phyloP scores from a whole-genome alignment of 2,888 invertebrate genomes.

The Blomia tropicalis region DNA sequence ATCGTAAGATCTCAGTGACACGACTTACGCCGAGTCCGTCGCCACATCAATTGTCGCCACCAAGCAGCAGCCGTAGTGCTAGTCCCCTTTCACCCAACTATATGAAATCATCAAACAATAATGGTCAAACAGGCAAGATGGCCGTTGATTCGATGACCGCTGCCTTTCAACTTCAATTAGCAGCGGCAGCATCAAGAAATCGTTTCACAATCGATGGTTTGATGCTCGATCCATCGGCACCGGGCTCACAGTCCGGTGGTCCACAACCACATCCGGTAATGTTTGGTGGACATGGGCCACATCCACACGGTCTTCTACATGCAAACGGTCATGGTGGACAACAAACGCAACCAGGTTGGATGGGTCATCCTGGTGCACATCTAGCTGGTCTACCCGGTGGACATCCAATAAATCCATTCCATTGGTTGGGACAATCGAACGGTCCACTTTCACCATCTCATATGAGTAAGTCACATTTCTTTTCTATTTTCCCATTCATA shows the following conservation, averaged over 20 bases:
- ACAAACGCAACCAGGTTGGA: background rate
- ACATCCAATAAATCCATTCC: slow-evolving; percentile 9
- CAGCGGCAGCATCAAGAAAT: slow-evolving; percentile 3
- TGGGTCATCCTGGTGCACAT: background rate
- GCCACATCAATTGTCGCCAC: slow-evolving; percentile 15
- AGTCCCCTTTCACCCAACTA: slow-evolving; percentile 6
- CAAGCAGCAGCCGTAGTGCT: slow-evolving; percentile 5
- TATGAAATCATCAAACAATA: background rate
- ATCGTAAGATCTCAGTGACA: slow-evolving; percentile 6
- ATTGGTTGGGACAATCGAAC: background rate
- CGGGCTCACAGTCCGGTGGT: background rate
- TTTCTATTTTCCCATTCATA: background rate
- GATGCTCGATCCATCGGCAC: background rate
- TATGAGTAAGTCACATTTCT: slow-evolving; percentile 6
- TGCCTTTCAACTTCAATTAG: slow-evolving; percentile 12
- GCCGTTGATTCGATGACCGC: background rate
- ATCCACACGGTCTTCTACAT: background rate
- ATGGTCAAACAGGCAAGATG: background rate
- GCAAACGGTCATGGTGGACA: background rate
- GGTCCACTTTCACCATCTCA: slow-evolving; percentile 19
- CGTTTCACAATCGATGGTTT: slow-evolving; percentile 14
- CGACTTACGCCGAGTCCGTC: slow-evolving; percentile 8
- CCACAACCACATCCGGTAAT: background rate
- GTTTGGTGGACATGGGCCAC: background rate
- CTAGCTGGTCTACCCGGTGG: background rate